Conservation (phyloP, 2,888 invertebrate genomes). For the Euproctis similis region DNA sequence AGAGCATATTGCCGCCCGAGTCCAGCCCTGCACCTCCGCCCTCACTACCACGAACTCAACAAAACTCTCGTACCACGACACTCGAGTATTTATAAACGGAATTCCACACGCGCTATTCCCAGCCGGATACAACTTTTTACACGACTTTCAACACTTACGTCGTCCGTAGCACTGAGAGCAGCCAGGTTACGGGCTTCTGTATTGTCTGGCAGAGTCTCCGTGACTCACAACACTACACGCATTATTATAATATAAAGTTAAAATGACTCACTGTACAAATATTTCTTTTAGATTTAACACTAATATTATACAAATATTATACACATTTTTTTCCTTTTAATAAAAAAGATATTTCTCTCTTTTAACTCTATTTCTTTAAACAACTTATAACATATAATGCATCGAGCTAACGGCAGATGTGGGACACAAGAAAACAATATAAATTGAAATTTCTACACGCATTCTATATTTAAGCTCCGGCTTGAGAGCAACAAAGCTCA, state of each 20-base stretch:
- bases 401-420: too few relatives aligned
- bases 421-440: too few relatives aligned
- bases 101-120: slow-evolving; percentile 64
- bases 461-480: too few relatives aligned
- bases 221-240: slow-evolving; percentile 47
- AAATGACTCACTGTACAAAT: too few relatives aligned
- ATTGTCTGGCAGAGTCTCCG: slow-evolving; percentile 57
- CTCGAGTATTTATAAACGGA: slow-evolving; percentile 70
- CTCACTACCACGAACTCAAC: slow-evolving; percentile 23
- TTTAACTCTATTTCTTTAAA: too few relatives aligned
- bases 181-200: slow-evolving; percentile 45
- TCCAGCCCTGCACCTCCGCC: slow-evolving; percentile 15
- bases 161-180: slow-evolving; percentile 68
- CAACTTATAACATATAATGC: too few relatives aligned
- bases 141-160: slow-evolving; percentile 74
- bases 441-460: too few relatives aligned
- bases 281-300: too few relatives aligned
- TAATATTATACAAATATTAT: too few relatives aligned
- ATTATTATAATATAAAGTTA: slow-evolving; percentile 33
- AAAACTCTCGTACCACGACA: slow-evolving; percentile 21
- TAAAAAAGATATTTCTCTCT: too few relatives aligned
- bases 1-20: slow-evolving; percentile 45
- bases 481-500: too few relatives aligned
- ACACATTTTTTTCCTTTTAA: too few relatives aligned
- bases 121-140: slow-evolving; percentile 74